These are phyloP conservation scores for Apotomis capreana DNA, from an alignment of 2,888 invertebrate genomes.

Conservation along the genomic window DNA sequence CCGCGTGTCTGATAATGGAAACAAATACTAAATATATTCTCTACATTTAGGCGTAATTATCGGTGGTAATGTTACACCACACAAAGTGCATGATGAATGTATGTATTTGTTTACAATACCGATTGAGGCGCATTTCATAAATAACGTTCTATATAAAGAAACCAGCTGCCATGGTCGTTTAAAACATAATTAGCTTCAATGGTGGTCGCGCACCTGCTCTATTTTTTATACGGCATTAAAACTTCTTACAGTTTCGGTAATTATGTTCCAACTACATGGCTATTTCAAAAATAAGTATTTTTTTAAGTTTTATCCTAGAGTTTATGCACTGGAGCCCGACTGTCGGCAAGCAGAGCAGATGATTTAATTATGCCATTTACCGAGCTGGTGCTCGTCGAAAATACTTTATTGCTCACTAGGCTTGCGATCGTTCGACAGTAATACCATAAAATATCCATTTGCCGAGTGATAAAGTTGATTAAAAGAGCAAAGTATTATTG, in stretches of 20 bases:
- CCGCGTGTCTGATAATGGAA: background rate
- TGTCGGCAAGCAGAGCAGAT: slow-evolving; percentile 16
- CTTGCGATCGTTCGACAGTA: slow-evolving; percentile 11
- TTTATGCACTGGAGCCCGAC: slow-evolving; percentile 6
- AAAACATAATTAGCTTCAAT: slow-evolving; percentile 55
- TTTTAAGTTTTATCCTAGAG: slow-evolving; percentile 9
- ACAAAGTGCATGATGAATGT: slow-evolving; percentile 10
- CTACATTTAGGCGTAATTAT: no score
- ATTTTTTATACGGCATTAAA: slow-evolving; percentile 49
- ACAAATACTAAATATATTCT: background rate
- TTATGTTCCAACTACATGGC: slow-evolving; percentile 27
- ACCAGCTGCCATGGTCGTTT: slow-evolving; percentile 57
- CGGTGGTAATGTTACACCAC: background rate
- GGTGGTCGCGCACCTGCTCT: slow-evolving; percentile 54
- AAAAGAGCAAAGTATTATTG: background rate
- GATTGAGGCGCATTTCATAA: slow-evolving; percentile 34
- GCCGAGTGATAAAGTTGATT: slow-evolving; percentile 2
- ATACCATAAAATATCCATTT: slow-evolving; percentile 9
- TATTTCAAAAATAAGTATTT: slow-evolving; percentile 13
- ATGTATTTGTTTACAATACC: slow-evolving; percentile 15
- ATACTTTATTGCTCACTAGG: slow-evolving; percentile 30
- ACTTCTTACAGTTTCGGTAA: slow-evolving; percentile 42
- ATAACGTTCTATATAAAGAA: slow-evolving; percentile 53
- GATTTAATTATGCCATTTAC: slow-evolving; percentile 37
- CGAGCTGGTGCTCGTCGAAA: slow-evolving; percentile 29